Percentiles rank a stretch among this genome's conserved stretches.
phyloP scores from a whole-genome alignment of 2,888 invertebrate genomes.

The Dermolepida albohirtum region DNA sequence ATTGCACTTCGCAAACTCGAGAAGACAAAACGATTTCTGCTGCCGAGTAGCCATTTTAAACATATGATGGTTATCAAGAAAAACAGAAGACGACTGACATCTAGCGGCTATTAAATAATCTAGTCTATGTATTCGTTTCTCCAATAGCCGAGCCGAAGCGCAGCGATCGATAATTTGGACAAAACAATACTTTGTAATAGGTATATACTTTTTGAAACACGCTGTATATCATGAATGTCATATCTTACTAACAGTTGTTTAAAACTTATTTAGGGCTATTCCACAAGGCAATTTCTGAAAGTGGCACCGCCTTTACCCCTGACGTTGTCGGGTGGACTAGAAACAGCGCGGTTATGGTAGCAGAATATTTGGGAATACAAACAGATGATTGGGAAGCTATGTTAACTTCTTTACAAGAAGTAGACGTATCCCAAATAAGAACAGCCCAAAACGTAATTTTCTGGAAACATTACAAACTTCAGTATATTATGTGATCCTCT shows the following conservation, averaged over 20 bases:
- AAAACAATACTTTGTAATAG: too few relatives aligned
- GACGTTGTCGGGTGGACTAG: neutral
- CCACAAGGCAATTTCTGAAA: slow-evolving; percentile 23
- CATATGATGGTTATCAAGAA: too few relatives aligned
- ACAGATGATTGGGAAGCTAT: slow-evolving; percentile 3
- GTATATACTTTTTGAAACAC: slow-evolving; percentile 11
- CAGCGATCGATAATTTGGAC: too few relatives aligned
- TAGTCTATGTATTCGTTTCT: too few relatives aligned
- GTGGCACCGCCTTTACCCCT: slow-evolving; percentile 9
- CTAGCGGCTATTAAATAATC: too few relatives aligned
- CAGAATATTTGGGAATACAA: slow-evolving; percentile 8
- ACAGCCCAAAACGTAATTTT: neutral
- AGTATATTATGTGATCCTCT: too few relatives aligned
- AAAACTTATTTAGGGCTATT: slow-evolving; percentile 10
- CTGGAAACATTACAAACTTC: too few relatives aligned
- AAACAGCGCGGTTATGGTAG: slow-evolving; percentile 9
- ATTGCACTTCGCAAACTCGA: too few relatives aligned
- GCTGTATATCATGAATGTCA: slow-evolving; percentile 9
- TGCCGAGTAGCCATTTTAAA: too few relatives aligned
- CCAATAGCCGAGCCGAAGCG: too few relatives aligned
- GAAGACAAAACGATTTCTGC: too few relatives aligned
- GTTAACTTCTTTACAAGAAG: slow-evolving; percentile 7
- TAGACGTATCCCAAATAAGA: slow-evolving; percentile 1
- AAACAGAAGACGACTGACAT: too few relatives aligned
- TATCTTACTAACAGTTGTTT: neutral